Base-by-base conservation (phyloP, 1,140 invertebrate species). In the Plutomurus gul region DNA sequence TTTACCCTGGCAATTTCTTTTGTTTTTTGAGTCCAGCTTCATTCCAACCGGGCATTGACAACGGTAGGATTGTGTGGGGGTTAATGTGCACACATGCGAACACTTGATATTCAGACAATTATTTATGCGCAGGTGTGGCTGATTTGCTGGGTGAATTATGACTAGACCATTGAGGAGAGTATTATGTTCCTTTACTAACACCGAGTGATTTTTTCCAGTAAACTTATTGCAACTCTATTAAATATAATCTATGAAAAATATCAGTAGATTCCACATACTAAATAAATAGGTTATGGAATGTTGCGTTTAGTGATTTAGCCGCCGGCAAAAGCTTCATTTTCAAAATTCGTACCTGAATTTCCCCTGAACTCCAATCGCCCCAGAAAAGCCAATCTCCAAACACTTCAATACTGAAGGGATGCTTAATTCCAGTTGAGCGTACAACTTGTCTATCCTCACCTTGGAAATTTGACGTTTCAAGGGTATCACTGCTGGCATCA, bases 341-440 rank as follows among this genome's bases (percentile, higher is more conserved):
- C 7, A 18, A 25, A 51, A 1, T 7, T 3, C 16, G 11, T 75
- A 82, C 81, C 8, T 82, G 82, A n/a, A 89, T 80, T 65, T 85
- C 77, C 49, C 80, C 83, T 8, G 80, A 83, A 0, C 86, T 86
- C 90, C 92, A 93, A 85, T 97, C 95, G 51, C 92, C 94, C 94
- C 95, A 97, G 84, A 92, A 97, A 0, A 98, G 84, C 11, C 87
- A 89, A 86, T 96, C 92, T 86, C 96, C 95, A 86, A 96, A 97
- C 3, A 98, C 90, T 0, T 92, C 90, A 60, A 98, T 87, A 0
- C 93, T 91, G 85, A 93, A 95, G 0, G 95, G 95, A 87, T 95
- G 92, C 13, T 81, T 84, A 0, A 82, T 51, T 10, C 49, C 20
- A 77, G 84, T 43, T 76, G 82, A 77, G 56, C 85, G 25, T 70